phyloP scores from a whole-genome alignment of 2,113 vertebrate genomes.

The Cyphomyrus discorhynchus region DNA sequence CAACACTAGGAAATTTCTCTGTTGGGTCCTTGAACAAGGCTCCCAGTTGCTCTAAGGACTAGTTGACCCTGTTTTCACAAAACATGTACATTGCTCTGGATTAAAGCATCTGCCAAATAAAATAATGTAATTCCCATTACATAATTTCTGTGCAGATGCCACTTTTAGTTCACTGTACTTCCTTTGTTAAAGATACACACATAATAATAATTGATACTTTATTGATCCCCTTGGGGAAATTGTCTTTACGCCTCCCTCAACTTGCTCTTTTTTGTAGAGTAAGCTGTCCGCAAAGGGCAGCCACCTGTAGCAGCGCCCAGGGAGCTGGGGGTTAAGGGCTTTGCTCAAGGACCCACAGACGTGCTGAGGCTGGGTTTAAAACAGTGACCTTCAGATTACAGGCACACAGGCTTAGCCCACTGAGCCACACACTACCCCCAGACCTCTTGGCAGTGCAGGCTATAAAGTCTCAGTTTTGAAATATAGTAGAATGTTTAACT shows the following conservation, averaged over 20 bases:
- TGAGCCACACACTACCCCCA: no score
- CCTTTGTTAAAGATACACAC: background rate
- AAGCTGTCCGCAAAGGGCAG: no score
- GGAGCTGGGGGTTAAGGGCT: no score
- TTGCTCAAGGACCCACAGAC: no score
- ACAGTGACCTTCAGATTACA: no score
- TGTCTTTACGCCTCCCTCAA: no score
- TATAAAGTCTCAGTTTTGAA: background rate
- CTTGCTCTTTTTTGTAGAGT: no score
- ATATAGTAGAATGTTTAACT: background rate
- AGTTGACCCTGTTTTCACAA: background rate
- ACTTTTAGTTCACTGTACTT: background rate
- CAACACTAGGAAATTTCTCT: background rate
- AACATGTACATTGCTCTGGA: background rate
- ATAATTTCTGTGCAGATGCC: background rate
- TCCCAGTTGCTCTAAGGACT: background rate
- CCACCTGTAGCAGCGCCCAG: no score
- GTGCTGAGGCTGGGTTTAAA: no score
- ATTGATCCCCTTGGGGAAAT: no score
- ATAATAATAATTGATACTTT: background rate
- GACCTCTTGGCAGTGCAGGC: background rate
- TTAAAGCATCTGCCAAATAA: background rate
- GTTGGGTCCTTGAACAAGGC: constrained; percentile 9
- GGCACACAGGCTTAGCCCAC: no score
- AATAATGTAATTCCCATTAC: background rate